Evolutionary conservation across 2,797 vertebrate genomes (phyloP).

Genomic region (Cryptoprocta ferox): DNA sequence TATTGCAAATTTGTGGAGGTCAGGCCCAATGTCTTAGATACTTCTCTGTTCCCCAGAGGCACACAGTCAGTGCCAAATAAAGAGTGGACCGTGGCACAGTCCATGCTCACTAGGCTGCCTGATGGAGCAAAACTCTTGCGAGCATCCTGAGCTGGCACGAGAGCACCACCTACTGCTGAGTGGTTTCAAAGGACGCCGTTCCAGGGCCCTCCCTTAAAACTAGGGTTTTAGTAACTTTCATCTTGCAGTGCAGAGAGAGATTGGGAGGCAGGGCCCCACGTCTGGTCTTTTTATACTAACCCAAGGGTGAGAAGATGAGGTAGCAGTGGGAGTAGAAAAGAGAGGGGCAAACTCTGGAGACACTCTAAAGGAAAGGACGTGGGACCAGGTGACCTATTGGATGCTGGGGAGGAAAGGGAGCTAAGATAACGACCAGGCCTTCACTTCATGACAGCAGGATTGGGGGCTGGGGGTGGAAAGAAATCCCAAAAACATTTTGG

Average conservation of each 20-base stretch:
- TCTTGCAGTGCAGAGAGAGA: not conserved
- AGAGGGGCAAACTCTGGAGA: not conserved
- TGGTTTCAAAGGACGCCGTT: not conserved
- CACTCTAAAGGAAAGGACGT: not conserved
- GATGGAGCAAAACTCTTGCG: not conserved
- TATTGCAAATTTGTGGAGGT: not conserved
- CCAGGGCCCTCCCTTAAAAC: not conserved
- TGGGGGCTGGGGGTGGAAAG: not conserved
- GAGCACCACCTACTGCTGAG: slow-evolving; percentile 78
- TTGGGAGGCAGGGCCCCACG: not conserved
- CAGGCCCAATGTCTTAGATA: not conserved
- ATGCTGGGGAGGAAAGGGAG: not conserved
- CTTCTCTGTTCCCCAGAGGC: not conserved
- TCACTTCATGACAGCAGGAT: not conserved
- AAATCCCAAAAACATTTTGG: not conserved
- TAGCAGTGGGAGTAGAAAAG: not conserved
- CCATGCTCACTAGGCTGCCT: not conserved
- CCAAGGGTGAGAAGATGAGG: not conserved
- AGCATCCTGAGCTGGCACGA: slow-evolving; percentile 35
- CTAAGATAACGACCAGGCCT: not conserved
- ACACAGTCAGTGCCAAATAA: not conserved
- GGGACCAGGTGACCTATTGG: too few relatives aligned
- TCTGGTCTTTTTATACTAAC: slow-evolving; percentile 3
- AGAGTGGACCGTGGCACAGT: not conserved
- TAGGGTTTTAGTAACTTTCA: not conserved